Percentiles rank a stretch among this genome's conserved stretches.
Evolutionary conservation across 2,888 invertebrate genomes (phyloP).

Genomic region (Lasioglossum marginatum): DNA sequence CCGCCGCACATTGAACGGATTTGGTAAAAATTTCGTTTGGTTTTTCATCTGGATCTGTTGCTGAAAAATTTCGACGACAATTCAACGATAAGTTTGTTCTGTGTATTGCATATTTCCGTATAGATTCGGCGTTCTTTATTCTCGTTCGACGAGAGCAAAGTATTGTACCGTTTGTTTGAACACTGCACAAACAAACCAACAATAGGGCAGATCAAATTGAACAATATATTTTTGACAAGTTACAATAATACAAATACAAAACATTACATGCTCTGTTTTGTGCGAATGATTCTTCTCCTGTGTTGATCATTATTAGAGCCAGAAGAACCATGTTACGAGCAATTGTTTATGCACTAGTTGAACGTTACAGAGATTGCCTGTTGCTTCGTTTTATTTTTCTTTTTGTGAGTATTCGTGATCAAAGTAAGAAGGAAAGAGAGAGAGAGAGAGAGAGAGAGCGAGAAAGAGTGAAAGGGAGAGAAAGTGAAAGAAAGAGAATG

Average conservation of each 20-base stretch:
- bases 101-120: slow-evolving; percentile 18
- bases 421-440: neutral
- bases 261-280: slow-evolving; percentile 76
- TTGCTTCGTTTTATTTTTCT: slow-evolving; percentile 32
- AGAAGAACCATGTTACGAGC: slow-evolving; percentile 41
- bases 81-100: neutral
- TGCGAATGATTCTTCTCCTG: slow-evolving; percentile 74
- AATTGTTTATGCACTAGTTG: slow-evolving; percentile 63
- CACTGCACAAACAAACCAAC: slow-evolving; percentile 79
- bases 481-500: neutral
- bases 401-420: slow-evolving; percentile 7
- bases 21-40: neutral
- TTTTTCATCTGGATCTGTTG: neutral
- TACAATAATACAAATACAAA: slow-evolving; percentile 78
- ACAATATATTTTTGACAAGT: slow-evolving; percentile 82
- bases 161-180: slow-evolving; percentile 19
- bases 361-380: slow-evolving; percentile 52
- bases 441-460: neutral
- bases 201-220: slow-evolving; percentile 80
- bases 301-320: slow-evolving; percentile 46
- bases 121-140: neutral
- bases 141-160: neutral
- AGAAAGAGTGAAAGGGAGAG: neutral
- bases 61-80: neutral
- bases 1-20: neutral